These are phyloP conservation scores for Falco peregrinus DNA, from an alignment of 2,797 vertebrate species.

Conservation along the genomic window DNA sequence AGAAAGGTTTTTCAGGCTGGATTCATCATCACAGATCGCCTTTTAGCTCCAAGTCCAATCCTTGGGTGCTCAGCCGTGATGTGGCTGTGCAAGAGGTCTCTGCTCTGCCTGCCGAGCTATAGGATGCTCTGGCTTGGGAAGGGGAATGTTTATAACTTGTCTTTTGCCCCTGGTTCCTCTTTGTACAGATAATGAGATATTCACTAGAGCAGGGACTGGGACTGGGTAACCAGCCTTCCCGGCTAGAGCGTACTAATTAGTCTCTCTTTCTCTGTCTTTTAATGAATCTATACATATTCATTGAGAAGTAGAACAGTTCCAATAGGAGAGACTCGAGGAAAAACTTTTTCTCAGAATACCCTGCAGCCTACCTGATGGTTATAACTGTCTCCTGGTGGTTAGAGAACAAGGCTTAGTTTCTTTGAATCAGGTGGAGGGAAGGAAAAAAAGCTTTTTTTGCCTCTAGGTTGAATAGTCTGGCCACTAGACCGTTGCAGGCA, in stretches of 20 bases:
- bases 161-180: slow-evolving; percentile 2
- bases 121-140: not conserved
- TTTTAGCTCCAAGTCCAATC: not conserved
- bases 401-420: not conserved
- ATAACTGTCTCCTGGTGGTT: not conserved
- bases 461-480: not conserved
- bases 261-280: not conserved
- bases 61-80: not conserved
- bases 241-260: slow-evolving; percentile 36
- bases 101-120: not conserved
- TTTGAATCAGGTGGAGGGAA: not conserved
- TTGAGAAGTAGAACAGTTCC: slow-evolving; percentile 15
- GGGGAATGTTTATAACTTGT: not conserved
- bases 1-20: not conserved
- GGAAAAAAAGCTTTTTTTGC: not conserved
- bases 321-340: not conserved
- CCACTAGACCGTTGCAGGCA: not conserved
- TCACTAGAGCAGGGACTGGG: not conserved
- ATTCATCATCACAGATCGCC: not conserved
- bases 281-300: slow-evolving; percentile 54
- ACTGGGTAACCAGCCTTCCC: not conserved
- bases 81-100: not conserved
- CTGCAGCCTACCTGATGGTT: not conserved
- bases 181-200: slow-evolving; percentile 8
- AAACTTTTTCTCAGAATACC: not conserved